phyloP scores from a whole-genome alignment of 1,140 invertebrate genomes.

The Drosophila baimaii region DNA sequence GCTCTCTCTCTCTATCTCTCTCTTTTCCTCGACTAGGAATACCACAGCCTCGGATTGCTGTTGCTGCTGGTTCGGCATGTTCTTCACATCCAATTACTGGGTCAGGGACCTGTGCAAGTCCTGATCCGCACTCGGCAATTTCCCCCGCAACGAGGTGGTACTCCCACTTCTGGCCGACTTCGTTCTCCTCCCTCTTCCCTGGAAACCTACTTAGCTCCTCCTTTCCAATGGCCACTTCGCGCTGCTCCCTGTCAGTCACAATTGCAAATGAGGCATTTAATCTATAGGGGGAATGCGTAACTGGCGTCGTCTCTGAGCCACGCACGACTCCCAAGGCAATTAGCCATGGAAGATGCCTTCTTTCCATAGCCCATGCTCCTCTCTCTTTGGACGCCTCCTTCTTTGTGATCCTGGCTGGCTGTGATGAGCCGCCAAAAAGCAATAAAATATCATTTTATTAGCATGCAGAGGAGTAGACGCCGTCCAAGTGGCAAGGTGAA shows the following conservation, averaged over 20 bases:
- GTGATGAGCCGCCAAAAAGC: slow-evolving; percentile 73
- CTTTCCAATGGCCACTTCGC: neutral
- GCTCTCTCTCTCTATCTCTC: too few species aligned
- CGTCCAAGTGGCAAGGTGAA: slow-evolving; percentile 40
- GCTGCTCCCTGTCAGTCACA: slow-evolving; percentile 37
- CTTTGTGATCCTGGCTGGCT: slow-evolving; percentile 10
- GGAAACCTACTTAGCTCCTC: slow-evolving; percentile 3
- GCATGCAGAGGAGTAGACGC: slow-evolving; percentile 41
- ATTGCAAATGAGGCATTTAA: slow-evolving; percentile 68
- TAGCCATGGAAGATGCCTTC: slow-evolving; percentile 41
- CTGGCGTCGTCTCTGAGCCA: slow-evolving; percentile 30
- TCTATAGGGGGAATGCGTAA: slow-evolving; percentile 52
- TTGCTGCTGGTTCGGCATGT: slow-evolving; percentile 54
- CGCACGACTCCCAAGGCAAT: slow-evolving; percentile 65
- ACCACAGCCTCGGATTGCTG: slow-evolving; percentile 23
- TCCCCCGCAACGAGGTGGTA: slow-evolving; percentile 39
- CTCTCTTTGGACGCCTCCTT: neutral
- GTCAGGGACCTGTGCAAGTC: slow-evolving; percentile 77
- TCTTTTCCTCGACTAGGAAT: neutral
- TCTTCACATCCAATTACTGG: slow-evolving; percentile 79
- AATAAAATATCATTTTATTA: slow-evolving; percentile 78
- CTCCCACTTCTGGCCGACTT: slow-evolving; percentile 15
- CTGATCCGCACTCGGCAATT: slow-evolving; percentile 67
- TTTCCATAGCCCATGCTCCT: slow-evolving; percentile 21
- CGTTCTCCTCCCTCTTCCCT: neutral